Evolutionary conservation across 2,113 vertebrate species (phyloP).

Genomic region (Psammodynastes pulverulentus): DNA sequence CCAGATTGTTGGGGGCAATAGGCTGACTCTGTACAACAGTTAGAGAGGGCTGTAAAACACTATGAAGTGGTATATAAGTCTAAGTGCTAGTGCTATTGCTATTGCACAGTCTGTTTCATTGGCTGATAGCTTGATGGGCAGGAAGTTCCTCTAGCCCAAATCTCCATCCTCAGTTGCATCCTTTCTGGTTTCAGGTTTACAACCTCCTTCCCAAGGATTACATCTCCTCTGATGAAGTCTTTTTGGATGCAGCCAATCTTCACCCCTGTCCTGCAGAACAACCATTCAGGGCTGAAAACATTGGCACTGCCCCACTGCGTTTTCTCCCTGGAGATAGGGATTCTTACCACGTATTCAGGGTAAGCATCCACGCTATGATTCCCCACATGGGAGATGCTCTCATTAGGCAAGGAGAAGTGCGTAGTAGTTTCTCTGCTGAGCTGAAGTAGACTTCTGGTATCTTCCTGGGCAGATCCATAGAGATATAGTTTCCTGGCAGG

Average conservation of each 20-base stretch:
- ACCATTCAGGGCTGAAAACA: conserved; percentile 44
- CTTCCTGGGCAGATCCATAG: background rate
- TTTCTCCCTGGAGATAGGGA: conserved; percentile 47
- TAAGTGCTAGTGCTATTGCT: no score
- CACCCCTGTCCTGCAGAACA: conserved; percentile 42
- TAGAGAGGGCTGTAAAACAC: no score
- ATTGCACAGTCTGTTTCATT: background rate
- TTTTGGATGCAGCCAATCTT: conserved; percentile 8
- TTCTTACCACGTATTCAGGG: conserved; percentile 62
- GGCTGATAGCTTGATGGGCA: background rate
- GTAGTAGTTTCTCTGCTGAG: background rate
- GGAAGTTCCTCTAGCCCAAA: background rate
- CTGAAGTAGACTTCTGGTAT: background rate
- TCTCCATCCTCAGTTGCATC: background rate
- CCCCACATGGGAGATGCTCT: background rate
- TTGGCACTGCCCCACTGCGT: conserved; percentile 31
- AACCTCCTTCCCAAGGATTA: conserved; percentile 60
- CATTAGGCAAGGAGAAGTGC: background rate
- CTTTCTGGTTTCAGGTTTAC: conserved; percentile 61
- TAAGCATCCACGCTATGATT: conserved; percentile 29
- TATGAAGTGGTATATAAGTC: no score
- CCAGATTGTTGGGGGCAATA: no score
- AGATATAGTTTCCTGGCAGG: background rate
- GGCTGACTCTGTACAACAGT: no score
- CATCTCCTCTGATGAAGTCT: conserved; percentile 23